Conservation (phyloP, 2,888 invertebrate species). For the Agriopis aurantiaria region DNA sequence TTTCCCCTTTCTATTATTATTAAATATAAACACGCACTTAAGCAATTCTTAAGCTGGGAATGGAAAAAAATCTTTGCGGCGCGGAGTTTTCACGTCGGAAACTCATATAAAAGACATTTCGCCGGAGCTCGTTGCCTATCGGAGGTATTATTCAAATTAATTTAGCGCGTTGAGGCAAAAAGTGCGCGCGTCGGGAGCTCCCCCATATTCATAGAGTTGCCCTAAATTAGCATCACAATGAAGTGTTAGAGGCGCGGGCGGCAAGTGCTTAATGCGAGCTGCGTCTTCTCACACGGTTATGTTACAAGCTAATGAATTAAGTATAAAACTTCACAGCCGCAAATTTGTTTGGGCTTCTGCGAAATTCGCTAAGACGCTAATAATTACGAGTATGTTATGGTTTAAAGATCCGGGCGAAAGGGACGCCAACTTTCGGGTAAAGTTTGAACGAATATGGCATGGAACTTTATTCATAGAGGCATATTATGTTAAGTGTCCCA, state of each 20-base stretch:
- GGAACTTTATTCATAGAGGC: slow-evolving; percentile 62
- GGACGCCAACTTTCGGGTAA: slow-evolving; percentile 42
- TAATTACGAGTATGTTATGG: slow-evolving; percentile 54
- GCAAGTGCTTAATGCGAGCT: slow-evolving; percentile 79
- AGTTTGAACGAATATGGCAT: slow-evolving; percentile 51
- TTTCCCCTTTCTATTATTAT: slow-evolving; percentile 61
- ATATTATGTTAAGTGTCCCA: slow-evolving; percentile 72
- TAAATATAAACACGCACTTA: slow-evolving; percentile 70
- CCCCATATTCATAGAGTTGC: slow-evolving; percentile 84
- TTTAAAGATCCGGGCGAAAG: slow-evolving; percentile 34
- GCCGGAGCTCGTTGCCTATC: slow-evolving; percentile 77
- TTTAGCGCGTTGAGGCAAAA: slow-evolving; percentile 83
- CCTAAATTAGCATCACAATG: slow-evolving; percentile 86
- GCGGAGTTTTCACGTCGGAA: slow-evolving; percentile 73
- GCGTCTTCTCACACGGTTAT: slow-evolving; percentile 77
- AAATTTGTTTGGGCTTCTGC: slow-evolving; percentile 71
- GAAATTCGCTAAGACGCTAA: slow-evolving; percentile 59
- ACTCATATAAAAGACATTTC: slow-evolving; percentile 83
- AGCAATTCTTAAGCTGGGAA: slow-evolving; percentile 66
- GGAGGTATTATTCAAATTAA: slow-evolving; percentile 85
- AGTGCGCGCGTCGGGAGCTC: slow-evolving; percentile 77
- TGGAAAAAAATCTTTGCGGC: slow-evolving; percentile 67
- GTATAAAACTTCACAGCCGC: slow-evolving; percentile 73
- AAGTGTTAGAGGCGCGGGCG: slow-evolving; percentile 79
- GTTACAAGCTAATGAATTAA: slow-evolving; percentile 80